phyloP scores from a whole-genome alignment of 1,140 invertebrate species.

The Sweltsa coloradensis region DNA sequence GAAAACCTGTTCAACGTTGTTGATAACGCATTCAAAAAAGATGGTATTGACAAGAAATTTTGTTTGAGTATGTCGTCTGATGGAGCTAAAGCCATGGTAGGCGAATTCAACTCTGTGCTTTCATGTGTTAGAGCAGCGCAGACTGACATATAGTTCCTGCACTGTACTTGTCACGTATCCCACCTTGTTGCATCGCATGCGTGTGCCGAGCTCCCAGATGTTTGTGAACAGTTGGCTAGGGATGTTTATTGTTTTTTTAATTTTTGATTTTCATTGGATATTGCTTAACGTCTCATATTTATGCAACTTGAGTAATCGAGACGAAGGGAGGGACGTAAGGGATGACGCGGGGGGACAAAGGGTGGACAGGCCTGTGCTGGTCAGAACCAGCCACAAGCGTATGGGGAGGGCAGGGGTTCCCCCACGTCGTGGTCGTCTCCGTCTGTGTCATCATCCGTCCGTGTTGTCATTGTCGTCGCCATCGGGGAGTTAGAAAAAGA shows the following conservation, averaged over 20 bases:
- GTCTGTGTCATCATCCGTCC: too few species aligned
- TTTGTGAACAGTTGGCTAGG: not conserved
- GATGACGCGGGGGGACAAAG: too few species aligned
- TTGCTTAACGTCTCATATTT: too few species aligned
- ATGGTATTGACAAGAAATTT: not conserved
- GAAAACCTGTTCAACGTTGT: conserved; percentile 2
- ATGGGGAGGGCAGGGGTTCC: too few species aligned
- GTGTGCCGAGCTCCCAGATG: not conserved
- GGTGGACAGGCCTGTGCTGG: too few species aligned
- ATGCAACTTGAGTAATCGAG: too few species aligned
- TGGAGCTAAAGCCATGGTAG: conserved; percentile 1
- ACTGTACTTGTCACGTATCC: conserved; percentile 1
- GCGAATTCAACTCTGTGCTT: conserved; percentile 2
- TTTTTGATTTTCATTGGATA: too few species aligned
- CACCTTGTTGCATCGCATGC: conserved; percentile 1
- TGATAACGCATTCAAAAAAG: not conserved
- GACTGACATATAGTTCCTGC: not conserved
- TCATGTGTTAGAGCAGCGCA: not conserved
- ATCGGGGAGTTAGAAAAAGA: too few species aligned
- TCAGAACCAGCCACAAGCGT: too few species aligned
- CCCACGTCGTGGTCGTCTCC: too few species aligned
- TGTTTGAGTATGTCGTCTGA: conserved; percentile 1
- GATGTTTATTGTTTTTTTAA: not conserved
- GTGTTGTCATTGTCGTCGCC: too few species aligned
- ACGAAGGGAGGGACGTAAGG: too few species aligned